Evolutionary conservation across 2,797 vertebrate genomes (phyloP).

Genomic region (Microtus californicus): DNA sequence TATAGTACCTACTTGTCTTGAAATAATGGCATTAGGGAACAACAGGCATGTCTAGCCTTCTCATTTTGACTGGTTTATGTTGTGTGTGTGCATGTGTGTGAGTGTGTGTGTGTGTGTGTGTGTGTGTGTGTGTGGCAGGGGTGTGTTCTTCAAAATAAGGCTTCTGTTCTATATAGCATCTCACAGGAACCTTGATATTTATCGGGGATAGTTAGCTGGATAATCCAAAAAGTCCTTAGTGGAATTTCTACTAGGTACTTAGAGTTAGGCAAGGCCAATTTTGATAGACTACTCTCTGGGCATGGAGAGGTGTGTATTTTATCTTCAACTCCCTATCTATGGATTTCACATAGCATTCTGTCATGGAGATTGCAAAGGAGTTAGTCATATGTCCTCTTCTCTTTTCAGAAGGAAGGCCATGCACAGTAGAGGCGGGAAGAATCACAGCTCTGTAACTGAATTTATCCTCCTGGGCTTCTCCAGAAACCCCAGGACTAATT

Average conservation of each 20-base stretch:
- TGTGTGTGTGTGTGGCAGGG: background rate
- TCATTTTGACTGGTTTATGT: background rate
- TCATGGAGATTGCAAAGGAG: background rate
- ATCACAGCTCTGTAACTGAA: slow-evolving; percentile 68
- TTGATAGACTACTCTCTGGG: background rate
- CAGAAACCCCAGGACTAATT: slow-evolving; percentile 65
- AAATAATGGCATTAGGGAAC: slow-evolving; percentile 39
- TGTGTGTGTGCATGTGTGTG: no score
- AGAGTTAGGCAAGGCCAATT: background rate
- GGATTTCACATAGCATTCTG: background rate
- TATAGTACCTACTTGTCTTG: background rate
- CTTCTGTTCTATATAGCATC: background rate
- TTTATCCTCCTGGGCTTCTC: slow-evolving; percentile 78
- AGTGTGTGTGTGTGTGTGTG: background rate
- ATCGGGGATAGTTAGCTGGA: background rate
- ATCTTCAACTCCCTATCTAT: background rate
- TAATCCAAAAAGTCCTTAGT: slow-evolving; percentile 3
- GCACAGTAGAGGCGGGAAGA: slow-evolving; percentile 30
- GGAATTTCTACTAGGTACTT: background rate
- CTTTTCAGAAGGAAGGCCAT: slow-evolving; percentile 59
- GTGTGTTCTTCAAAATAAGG: slow-evolving; percentile 16
- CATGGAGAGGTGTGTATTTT: background rate
- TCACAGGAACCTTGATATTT: background rate
- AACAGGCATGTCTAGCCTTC: background rate
- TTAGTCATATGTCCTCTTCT: slow-evolving; percentile 51